These are phyloP conservation scores for Pica pica DNA, from an alignment of 2,113 vertebrate genomes.

Conservation along the genomic window DNA sequence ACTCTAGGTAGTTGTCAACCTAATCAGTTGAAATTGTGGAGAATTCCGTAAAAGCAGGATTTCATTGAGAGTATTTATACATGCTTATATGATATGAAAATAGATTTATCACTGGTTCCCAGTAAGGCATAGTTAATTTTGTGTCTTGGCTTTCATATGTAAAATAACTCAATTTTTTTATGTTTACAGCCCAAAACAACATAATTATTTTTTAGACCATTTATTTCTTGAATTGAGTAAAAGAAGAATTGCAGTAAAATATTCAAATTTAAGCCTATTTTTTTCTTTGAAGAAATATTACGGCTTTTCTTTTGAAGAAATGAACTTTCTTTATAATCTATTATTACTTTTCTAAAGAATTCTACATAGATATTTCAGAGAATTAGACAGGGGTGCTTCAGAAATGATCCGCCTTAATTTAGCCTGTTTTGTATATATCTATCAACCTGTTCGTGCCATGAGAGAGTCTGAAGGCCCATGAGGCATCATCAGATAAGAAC, in stretches of 20 bases:
- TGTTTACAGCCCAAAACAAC: slow-evolving; percentile 46
- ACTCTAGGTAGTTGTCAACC: not conserved
- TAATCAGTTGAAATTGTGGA: slow-evolving; percentile 35
- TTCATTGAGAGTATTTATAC: not conserved
- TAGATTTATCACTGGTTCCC: slow-evolving; percentile 1
- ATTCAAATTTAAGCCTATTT: slow-evolving; percentile 22
- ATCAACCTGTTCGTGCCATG: not conserved
- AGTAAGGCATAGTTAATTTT: slow-evolving; percentile 7
- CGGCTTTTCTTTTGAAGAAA: slow-evolving; percentile 16
- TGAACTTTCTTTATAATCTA: not conserved
- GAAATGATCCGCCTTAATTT: slow-evolving; percentile 2
- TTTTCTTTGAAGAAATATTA: slow-evolving; percentile 27
- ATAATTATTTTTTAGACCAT: slow-evolving; percentile 13
- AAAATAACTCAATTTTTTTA: slow-evolving; percentile 37
- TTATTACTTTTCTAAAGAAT: slow-evolving; percentile 21
- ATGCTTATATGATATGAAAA: slow-evolving; percentile 18
- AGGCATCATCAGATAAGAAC: slow-evolving; percentile 45
- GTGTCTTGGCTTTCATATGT: slow-evolving; percentile 39
- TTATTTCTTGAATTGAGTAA: not conserved
- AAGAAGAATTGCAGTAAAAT: slow-evolving; percentile 2
- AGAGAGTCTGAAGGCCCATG: slow-evolving; percentile 1
- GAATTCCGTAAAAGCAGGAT: not conserved
- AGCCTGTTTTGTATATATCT: not conserved
- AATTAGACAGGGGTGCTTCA: not conserved
- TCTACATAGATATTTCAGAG: not conserved